phyloP scores from a whole-genome alignment of 1,140 invertebrate genomes.

The Chionoecetes opilio region DNA sequence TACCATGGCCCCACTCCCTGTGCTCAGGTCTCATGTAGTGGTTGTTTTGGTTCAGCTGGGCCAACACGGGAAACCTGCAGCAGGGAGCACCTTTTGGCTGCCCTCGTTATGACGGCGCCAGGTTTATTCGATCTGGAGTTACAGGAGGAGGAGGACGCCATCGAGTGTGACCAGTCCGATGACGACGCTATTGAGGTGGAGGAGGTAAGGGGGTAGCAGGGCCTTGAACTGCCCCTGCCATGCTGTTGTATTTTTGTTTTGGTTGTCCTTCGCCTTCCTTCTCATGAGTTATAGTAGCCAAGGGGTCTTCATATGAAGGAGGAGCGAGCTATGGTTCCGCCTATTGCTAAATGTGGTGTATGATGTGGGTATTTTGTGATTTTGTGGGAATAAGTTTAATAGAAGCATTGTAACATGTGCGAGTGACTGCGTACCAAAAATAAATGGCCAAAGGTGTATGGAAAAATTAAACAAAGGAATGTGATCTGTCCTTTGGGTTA shows the following conservation, averaged over 20 bases:
- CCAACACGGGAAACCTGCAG: background rate
- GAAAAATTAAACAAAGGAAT: too few species aligned
- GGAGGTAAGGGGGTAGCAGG: conserved; percentile 83
- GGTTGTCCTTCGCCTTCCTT: background rate
- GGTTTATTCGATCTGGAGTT: conserved; percentile 95
- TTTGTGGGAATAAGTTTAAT: too few species aligned
- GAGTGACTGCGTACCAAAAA: too few species aligned
- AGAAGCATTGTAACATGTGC: too few species aligned
- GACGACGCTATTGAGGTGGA: conserved; percentile 91
- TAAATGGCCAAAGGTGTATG: too few species aligned
- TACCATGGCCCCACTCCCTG: conserved; percentile 34
- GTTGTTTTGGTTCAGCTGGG: conserved; percentile 62
- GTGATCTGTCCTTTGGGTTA: too few species aligned
- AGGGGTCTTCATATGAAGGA: too few species aligned
- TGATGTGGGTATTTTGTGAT: too few species aligned
- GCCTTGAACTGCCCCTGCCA: background rate
- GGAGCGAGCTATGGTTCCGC: too few species aligned
- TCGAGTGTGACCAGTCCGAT: conserved; percentile 89
- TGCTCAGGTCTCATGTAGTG: conserved; percentile 41
- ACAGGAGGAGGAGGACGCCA: conserved; percentile 87
- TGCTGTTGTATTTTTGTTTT: background rate
- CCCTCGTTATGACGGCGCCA: conserved; percentile 63
- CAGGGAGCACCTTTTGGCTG: background rate
- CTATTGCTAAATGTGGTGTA: too few species aligned
- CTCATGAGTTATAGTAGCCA: background rate